These are phyloP conservation scores for Umimayanthus chanpuru DNA, from an alignment of 92 coral and sea anemone species.

Conservation along the genomic window DNA sequence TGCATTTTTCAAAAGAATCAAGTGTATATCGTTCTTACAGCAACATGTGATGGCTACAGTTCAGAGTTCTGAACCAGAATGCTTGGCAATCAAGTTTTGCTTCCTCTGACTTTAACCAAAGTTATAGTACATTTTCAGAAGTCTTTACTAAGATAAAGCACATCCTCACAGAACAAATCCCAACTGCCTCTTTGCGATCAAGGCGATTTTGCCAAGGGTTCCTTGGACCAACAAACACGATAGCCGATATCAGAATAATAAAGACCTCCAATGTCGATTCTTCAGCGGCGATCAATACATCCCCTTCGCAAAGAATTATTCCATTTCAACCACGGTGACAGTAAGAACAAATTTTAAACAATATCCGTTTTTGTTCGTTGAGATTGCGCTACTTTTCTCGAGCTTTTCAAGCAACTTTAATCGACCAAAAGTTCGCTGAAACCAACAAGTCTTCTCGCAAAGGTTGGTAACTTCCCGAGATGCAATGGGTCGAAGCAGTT, in stretches of 20 bases:
- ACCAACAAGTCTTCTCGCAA: neutral
- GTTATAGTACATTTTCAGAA: neutral
- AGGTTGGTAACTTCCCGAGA: conserved; percentile 19
- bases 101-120: neutral
- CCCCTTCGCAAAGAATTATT: neutral
- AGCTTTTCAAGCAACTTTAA: neutral
- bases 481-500: conserved; percentile 18
- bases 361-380: neutral
- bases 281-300: neutral
- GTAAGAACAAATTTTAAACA: neutral
- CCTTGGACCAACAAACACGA: conserved; percentile 2
- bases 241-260: neutral
- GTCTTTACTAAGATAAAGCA: neutral
- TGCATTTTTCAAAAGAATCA: conserved; percentile 61
- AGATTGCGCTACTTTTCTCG: neutral
- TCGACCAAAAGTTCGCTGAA: neutral
- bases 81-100: neutral
- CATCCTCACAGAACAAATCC: neutral
- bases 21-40: neutral
- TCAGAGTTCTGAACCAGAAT: neutral
- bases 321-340: neutral
- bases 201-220: conserved; percentile 10
- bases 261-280: neutral
- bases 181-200: neutral
- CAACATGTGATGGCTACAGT: neutral